Evolutionary conservation across 2,797 vertebrate genomes (phyloP), one percentile per base, ranked within the genome.

Genomic region (Syndactyla subalaris): DNA sequence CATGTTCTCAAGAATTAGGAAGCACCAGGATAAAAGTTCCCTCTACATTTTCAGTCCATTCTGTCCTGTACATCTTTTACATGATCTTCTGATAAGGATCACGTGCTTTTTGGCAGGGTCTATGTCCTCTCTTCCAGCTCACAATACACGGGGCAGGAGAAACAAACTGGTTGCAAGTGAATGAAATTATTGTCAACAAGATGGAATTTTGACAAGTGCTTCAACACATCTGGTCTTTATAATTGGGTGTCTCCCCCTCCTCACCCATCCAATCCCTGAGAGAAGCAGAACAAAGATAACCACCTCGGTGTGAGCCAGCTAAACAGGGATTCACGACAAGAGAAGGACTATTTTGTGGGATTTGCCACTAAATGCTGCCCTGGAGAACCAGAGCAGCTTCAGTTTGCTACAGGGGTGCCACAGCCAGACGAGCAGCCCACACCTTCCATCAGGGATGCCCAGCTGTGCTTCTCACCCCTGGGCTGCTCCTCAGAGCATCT

Each of bases 211-310:
- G 6, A 30, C 72, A 59, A 72, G 51, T 14, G 27, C 63, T 61
- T 5, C 8, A 85, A 22, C 52, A 73, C 5, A 6, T 6, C 30
- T 52, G 2, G 1, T n/a, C 45, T 45, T 70, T 41, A 9, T 6
- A 74, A 63, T 0, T 7, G 21, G 7, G 3, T 51, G 11, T 45
- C 71, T 45, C 76, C 36, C 36, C 13, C 36, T 77, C 19, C 29
- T 30, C 48, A 59, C 7, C 4, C 2, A 0, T 23, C 39, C 12
- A 7, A 49, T 10, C 9, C 45, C 2, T 1, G 0, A 46, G 39
- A 72, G 48, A 54, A 70, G 43, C n/a, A 46, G 30, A 1, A 8
- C 16, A 32, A 75, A 23, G 19, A 66, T 12, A 70, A 80, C 21
- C 51, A 48, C 24, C 27, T 32, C 24, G 4, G 43, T 48, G 17